Evolutionary conservation across 2,888 invertebrate species (phyloP).

Genomic region (Tuta absoluta): DNA sequence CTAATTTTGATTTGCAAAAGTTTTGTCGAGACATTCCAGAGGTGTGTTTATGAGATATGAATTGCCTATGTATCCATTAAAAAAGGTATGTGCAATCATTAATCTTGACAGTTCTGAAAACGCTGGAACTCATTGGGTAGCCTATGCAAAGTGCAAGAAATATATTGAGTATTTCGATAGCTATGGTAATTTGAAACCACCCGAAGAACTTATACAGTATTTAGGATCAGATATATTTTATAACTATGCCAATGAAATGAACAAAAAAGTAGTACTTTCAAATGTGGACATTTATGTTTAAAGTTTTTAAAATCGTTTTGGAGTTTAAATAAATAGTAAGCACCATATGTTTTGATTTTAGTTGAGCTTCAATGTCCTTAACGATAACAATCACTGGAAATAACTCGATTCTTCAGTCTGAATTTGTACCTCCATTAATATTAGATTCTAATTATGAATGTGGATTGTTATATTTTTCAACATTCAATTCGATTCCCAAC

Average conservation of each 20-base stretch:
- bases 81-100: slow-evolving; percentile 28
- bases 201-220: slow-evolving; percentile 37
- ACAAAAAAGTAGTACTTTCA: slow-evolving; percentile 18
- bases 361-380: not conserved
- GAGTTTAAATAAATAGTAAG: not conserved
- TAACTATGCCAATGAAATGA: slow-evolving; percentile 25
- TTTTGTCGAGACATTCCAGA: slow-evolving; percentile 31
- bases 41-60: slow-evolving; percentile 36
- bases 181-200: slow-evolving; percentile 50
- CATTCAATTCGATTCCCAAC: slow-evolving; percentile 27
- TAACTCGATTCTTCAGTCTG: not conserved
- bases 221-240: slow-evolving; percentile 19
- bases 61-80: slow-evolving; percentile 36
- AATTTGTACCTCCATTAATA: slow-evolving; percentile 14
- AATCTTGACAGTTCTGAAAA: slow-evolving; percentile 35
- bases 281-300: slow-evolving; percentile 29
- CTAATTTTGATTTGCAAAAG: slow-evolving; percentile 22
- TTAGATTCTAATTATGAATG: slow-evolving; percentile 29
- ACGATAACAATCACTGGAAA: slow-evolving; percentile 15
- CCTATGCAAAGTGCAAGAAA: slow-evolving; percentile 45
- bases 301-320: slow-evolving; percentile 23
- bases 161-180: slow-evolving; percentile 51
- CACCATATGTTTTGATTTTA: not conserved
- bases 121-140: slow-evolving; percentile 53
- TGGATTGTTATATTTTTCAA: slow-evolving; percentile 25